phyloP scores from a whole-genome alignment of 2,888 invertebrate genomes.

The Subacronicta megacephala region DNA sequence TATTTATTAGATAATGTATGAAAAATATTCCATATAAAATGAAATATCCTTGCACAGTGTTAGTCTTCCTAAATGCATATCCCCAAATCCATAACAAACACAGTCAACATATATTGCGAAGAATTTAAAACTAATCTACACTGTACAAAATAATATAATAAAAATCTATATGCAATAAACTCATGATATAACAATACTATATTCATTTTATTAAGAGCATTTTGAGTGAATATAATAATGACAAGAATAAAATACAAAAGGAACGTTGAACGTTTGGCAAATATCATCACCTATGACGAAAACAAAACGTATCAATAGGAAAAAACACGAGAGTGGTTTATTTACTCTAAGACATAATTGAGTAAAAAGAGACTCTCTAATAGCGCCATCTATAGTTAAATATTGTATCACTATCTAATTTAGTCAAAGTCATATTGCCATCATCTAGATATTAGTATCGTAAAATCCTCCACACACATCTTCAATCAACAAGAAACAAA shows the following conservation, averaged over 20 bases:
- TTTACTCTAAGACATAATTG: conserved; percentile 18
- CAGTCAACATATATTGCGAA: conserved; percentile 24
- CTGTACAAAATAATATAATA: conserved; percentile 48
- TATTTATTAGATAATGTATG: too few species aligned
- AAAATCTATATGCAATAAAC: conserved; percentile 41
- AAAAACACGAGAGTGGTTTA: conserved; percentile 15
- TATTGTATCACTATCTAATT: conserved; percentile 21
- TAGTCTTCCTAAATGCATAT: conserved; percentile 25
- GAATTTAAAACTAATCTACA: conserved; percentile 41
- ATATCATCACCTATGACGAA: conserved; percentile 23
- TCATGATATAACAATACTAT: conserved; percentile 32
- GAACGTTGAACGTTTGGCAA: conserved; percentile 52
- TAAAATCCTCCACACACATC: neutral
- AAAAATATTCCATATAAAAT: neutral
- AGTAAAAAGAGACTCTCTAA: conserved; percentile 18
- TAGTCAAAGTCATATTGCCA: conserved; percentile 17
- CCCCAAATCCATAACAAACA: conserved; percentile 8
- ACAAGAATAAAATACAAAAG: conserved; percentile 47
- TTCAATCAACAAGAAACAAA: neutral
- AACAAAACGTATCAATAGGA: conserved; percentile 32
- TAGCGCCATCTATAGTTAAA: conserved; percentile 40
- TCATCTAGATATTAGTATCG: neutral
- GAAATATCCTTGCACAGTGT: neutral
- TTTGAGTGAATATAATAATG: conserved; percentile 27
- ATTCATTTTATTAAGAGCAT: conserved; percentile 31